These are phyloP conservation scores for Phanerotoma sp. DNA, from an alignment of 2,888 invertebrate species.

Conservation along the genomic window DNA sequence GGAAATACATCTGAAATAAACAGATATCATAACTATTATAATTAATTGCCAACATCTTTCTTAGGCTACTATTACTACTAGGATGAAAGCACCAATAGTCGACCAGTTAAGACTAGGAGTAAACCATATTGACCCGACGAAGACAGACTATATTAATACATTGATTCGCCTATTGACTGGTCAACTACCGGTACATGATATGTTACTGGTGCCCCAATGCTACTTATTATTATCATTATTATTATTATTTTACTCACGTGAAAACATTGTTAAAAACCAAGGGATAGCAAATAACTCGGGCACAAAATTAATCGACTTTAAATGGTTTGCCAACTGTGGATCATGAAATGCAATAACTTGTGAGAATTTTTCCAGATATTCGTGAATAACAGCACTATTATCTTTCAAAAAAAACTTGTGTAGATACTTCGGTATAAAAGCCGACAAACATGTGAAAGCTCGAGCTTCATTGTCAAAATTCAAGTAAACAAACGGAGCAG, in stretches of 20 bases:
- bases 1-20: too few relatives aligned
- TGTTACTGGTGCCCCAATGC: too few relatives aligned
- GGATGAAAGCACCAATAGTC: too few relatives aligned
- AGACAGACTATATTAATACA: too few relatives aligned
- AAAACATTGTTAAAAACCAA: slow-evolving; percentile 99
- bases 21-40: too few relatives aligned
- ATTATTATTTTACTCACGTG: slow-evolving; percentile 91
- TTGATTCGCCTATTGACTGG: too few relatives aligned
- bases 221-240: too few relatives aligned
- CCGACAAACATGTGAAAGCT: slow-evolving; percentile 92
- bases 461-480: slow-evolving; percentile 97
- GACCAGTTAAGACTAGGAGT: not conserved
- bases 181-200: too few relatives aligned
- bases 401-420: slow-evolving; percentile 97
- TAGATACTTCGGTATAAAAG: slow-evolving; percentile 94
- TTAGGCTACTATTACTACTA: too few relatives aligned
- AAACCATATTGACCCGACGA: too few relatives aligned
- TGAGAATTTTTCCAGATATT: slow-evolving; percentile 95
- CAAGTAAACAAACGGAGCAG: slow-evolving; percentile 94
- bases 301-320: slow-evolving; percentile 90
- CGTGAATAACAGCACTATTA: slow-evolving; percentile 95
- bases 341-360: slow-evolving; percentile 96
- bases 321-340: slow-evolving; percentile 85
- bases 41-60: too few relatives aligned
- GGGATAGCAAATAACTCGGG: slow-evolving; percentile 98